Base-by-base conservation (phyloP, 2,888 invertebrate genomes). In the Anaspis maculata region DNA sequence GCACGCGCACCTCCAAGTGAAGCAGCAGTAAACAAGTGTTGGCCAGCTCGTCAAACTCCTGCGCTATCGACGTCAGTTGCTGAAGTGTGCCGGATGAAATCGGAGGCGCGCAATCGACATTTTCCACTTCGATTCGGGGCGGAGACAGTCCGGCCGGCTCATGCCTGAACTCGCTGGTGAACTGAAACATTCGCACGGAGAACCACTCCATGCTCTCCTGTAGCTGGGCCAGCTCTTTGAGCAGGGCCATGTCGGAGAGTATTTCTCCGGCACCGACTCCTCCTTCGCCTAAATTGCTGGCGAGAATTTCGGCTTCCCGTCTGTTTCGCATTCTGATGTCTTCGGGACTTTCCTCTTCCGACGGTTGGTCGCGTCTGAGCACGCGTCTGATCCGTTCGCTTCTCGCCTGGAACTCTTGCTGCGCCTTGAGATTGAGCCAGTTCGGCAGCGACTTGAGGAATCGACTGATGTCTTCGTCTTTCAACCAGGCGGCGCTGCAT, bases 131-230 rank as follows among this genome's bases (percentile, higher is more conserved):
- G 24, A 53, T 57, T 44, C 65, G 67, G 1, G 64, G 57, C 21
- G 68, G 65, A 12, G 62, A 59, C 19, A 67, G 42, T 13, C 19
- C 30, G 5, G 27, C 10, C 3, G 71, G 64, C n/a, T 72, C 72
- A 6, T 70, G 66, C n/a, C 73, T 59, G 32, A 76, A 61, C 41
- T 73, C 71, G 42, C 69, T 72, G 13, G 73, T 70, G 51, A 75
- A 74, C 48, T 71, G 71, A 5, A 74, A 66, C 50, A 85, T 76
- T 45, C 79, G 71, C 5, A 75, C 73, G 0, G 82, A 74, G 58
- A 88, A 77, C 88, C 88, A 89, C 64, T 86, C 86, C 79, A 94
- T 79, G 57, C 89, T 89, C 61, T 96, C 95, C 59, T 92, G 91
- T 22, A 96, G 70, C 45, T 90, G 81, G 1, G 91, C 94, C 10